These are phyloP conservation scores for Coilia nasus DNA, from an alignment of 2,797 vertebrate species.

Conservation along the genomic window DNA sequence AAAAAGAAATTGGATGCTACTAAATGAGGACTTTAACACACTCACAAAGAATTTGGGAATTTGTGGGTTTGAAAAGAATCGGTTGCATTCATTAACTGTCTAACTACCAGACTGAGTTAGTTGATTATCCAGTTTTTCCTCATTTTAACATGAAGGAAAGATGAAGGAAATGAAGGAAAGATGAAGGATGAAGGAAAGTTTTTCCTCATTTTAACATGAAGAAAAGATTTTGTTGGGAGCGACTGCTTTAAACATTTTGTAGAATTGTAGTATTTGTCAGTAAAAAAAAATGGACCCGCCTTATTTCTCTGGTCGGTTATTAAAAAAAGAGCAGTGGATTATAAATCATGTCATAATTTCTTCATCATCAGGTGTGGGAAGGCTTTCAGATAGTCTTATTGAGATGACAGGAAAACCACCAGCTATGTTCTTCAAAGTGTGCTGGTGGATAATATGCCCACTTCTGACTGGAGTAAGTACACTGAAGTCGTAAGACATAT, in stretches of 20 bases:
- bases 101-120: not conserved
- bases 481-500: not conserved
- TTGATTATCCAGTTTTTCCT: too few species aligned
- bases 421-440: slow-evolving; percentile 71
- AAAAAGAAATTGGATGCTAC: not conserved
- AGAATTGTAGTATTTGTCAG: not conserved
- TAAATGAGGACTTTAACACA: not conserved
- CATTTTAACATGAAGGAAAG: too few species aligned
- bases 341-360: not conserved
- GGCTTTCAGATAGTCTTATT: slow-evolving; percentile 69
- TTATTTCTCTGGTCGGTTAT: not conserved
- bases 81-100: not conserved
- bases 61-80: not conserved
- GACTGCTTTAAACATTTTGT: not conserved
- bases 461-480: slow-evolving; percentile 68
- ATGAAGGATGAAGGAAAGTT: too few species aligned
- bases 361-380: slow-evolving; percentile 65
- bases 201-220: too few species aligned
- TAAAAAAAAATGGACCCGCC: too few species aligned
- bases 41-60: not conserved
- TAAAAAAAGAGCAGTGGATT: not conserved
- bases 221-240: not conserved
- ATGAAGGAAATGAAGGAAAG: too few species aligned
- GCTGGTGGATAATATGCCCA: slow-evolving; percentile 73
- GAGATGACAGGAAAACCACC: slow-evolving; percentile 74